Conservation (phyloP, 2,113 vertebrate genomes). For the Gnathonemus longibarbis region DNA sequence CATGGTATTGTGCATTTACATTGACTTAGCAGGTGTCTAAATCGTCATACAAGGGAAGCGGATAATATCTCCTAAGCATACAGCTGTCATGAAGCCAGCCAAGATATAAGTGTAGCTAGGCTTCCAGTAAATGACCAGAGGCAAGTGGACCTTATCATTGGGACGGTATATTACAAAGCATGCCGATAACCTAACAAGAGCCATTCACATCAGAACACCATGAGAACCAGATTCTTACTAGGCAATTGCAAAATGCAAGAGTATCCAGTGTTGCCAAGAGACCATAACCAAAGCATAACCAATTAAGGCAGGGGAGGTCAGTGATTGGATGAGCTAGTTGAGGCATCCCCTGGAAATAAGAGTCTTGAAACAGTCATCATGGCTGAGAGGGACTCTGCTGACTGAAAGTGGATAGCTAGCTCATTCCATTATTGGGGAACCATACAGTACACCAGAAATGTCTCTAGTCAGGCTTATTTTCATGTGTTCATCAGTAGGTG, state of each 20-base stretch:
- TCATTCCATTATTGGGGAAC: background rate
- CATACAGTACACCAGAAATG: background rate
- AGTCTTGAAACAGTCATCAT: background rate
- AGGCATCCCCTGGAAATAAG: background rate
- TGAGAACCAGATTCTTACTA: background rate
- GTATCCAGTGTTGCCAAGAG: background rate
- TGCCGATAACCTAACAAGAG: background rate
- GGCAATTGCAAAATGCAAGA: background rate
- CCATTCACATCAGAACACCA: background rate
- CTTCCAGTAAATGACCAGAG: background rate
- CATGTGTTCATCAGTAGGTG: background rate
- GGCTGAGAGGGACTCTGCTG: background rate
- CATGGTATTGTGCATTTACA: conserved; percentile 41
- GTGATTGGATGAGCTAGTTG: background rate
- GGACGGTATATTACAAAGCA: background rate
- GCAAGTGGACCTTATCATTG: background rate
- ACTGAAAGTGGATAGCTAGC: background rate
- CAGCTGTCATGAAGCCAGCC: background rate
- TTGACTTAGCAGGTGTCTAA: background rate
- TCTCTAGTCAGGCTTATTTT: background rate
- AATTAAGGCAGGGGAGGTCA: background rate
- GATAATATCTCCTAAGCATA: background rate
- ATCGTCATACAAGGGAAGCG: background rate
- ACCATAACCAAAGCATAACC: background rate
- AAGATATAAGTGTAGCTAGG: background rate